These are phyloP conservation scores for Apamea epomidion DNA, from an alignment of 2,888 invertebrate genomes.

Conservation along the genomic window DNA sequence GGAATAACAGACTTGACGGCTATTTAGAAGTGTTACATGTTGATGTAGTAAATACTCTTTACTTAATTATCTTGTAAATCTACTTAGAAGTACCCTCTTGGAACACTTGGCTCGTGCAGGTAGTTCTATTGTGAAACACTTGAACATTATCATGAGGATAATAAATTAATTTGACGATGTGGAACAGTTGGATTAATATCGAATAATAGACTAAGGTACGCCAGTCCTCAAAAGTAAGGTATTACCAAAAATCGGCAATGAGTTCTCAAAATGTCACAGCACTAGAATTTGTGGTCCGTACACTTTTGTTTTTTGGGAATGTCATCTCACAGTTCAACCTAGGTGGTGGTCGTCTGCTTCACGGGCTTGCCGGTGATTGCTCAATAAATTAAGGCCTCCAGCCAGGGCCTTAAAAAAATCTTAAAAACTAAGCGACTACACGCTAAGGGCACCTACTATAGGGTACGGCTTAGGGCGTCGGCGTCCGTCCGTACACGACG, in stretches of 20 bases:
- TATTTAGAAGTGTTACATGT: not conserved
- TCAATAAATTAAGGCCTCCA: too few relatives aligned
- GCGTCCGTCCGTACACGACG: too few relatives aligned
- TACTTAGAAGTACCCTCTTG: conserved; percentile 18
- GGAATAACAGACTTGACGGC: not conserved
- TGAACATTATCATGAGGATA: conserved; percentile 10
- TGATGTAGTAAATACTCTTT: conserved; percentile 4
- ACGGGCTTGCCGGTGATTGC: too few relatives aligned
- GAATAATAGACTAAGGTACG: not conserved
- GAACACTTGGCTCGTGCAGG: conserved; percentile 20
- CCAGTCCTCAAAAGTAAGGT: not conserved
- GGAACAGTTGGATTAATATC: not conserved
- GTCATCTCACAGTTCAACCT: too few relatives aligned
- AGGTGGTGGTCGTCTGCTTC: too few relatives aligned
- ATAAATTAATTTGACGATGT: not conserved
- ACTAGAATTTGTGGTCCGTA: not conserved
- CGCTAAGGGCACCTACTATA: too few relatives aligned
- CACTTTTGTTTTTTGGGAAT: too few relatives aligned
- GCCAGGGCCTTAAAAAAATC: too few relatives aligned
- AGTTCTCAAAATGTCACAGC: not conserved
- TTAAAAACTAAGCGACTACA: too few relatives aligned
- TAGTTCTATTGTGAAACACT: conserved; percentile 40
- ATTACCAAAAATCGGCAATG: too few relatives aligned
- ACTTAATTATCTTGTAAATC: conserved; percentile 3
- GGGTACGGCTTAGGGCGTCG: too few relatives aligned